These are phyloP conservation scores for Cyanistes caeruleus DNA, from an alignment of 2,113 vertebrate genomes.

Conservation along the genomic window DNA sequence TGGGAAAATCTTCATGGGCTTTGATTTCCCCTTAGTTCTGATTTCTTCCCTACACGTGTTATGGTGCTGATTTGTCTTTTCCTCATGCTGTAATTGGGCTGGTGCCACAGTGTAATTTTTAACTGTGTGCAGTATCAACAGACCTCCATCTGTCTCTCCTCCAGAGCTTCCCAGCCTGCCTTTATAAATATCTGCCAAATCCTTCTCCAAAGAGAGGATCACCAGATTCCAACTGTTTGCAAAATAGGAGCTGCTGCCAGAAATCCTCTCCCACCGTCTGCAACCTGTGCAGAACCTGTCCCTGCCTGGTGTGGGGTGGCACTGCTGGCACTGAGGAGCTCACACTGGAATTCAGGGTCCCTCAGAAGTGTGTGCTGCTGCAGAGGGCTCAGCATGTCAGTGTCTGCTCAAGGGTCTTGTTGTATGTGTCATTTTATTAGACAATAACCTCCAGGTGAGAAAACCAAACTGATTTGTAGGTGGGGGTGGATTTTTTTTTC, in stretches of 20 bases:
- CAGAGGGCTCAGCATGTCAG: not conserved
- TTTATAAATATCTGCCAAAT: slow-evolving; percentile 50
- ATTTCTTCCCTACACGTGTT: not conserved
- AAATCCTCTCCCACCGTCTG: not conserved
- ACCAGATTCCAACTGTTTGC: slow-evolving; percentile 66
- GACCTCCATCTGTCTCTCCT: slow-evolving; percentile 65
- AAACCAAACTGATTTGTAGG: not conserved
- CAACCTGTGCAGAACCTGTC: not conserved
- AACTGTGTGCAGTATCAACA: slow-evolving; percentile 48
- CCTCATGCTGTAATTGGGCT: slow-evolving; percentile 24
- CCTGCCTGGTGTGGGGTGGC: not conserved
- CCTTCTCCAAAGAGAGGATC: slow-evolving; percentile 53
- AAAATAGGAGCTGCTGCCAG: not conserved
- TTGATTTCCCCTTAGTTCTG: not conserved
- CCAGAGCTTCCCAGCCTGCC: slow-evolving; percentile 44
- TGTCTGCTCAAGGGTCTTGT: not conserved
- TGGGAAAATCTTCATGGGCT: not conserved
- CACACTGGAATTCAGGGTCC: not conserved
- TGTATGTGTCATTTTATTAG: not conserved
- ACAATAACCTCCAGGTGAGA: not conserved
- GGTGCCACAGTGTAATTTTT: slow-evolving; percentile 62
- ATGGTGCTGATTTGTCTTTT: not conserved
- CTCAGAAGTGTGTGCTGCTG: not conserved
- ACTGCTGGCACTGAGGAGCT: not conserved
- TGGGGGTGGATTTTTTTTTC: fast-evolving